Evolutionary conservation across 1,140 invertebrate species (phyloP).

Genomic region (Drosophila funebris): DNA sequence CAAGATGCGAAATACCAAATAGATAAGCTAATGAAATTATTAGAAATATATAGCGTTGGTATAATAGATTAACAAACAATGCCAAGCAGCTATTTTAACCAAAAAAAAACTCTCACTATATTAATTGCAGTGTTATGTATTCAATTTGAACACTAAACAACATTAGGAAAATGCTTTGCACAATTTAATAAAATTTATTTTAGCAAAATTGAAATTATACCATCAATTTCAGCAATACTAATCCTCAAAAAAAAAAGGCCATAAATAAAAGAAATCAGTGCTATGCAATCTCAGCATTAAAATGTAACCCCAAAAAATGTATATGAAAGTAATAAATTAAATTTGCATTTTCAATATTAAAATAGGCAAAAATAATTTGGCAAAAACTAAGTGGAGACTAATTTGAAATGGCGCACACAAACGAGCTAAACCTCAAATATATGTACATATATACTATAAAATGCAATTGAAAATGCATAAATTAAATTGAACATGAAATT

Average conservation of each 20-base stretch:
- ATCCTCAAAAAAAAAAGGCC: conserved; percentile 9
- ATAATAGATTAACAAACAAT: too few species aligned
- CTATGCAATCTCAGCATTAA: conserved; percentile 11
- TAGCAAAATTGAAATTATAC: neutral
- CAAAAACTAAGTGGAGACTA: conserved; percentile 45
- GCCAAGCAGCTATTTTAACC: too few species aligned
- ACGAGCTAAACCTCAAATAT: conserved; percentile 33
- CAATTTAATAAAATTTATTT: neutral
- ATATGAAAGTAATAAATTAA: conserved; percentile 37
- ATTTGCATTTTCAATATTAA: conserved; percentile 23
- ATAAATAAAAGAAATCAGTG: conserved; percentile 22
- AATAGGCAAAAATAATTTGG: conserved; percentile 22
- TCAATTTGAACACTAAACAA: too few species aligned
- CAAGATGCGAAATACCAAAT: too few species aligned
- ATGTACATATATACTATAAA: too few species aligned
- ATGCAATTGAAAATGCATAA: conserved; percentile 57
- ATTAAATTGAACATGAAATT: conserved; percentile 44
- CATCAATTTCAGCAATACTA: conserved; percentile 9
- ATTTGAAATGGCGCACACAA: conserved; percentile 37
- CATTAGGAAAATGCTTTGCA: too few species aligned
- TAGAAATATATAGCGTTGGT: too few species aligned
- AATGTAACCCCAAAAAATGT: conserved; percentile 21
- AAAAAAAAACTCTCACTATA: too few species aligned
- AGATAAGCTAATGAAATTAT: too few species aligned
- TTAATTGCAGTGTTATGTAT: too few species aligned